A percentile compares a stretch with the other conserved stretches of the same genome.
Evolutionary conservation across 2,888 invertebrate genomes (phyloP).

Genomic region (Hirudinaria manillensis): DNA sequence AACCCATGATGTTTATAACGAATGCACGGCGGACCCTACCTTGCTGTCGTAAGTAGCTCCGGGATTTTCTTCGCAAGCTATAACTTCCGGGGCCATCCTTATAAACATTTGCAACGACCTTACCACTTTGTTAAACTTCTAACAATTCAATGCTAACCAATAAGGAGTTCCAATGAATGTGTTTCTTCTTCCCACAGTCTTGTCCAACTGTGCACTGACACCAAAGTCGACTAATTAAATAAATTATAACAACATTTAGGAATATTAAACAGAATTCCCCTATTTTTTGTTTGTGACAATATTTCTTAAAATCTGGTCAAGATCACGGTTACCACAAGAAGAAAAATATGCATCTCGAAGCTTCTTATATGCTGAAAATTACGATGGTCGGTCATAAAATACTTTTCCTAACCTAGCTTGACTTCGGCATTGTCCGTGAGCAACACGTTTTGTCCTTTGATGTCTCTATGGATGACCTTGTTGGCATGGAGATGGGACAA

Average conservation of each 20-base stretch:
- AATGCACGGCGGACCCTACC: constrained; percentile 41
- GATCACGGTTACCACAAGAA: too few relatives aligned
- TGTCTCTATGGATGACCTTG: constrained; percentile 82
- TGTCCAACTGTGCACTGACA: constrained; percentile 95
- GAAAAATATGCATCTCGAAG: not conserved
- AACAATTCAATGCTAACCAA: constrained; percentile 47
- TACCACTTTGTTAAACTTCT: too few relatives aligned
- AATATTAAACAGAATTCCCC: too few relatives aligned
- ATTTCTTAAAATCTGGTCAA: not conserved
- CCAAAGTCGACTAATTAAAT: constrained; percentile 84
- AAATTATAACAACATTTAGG: too few relatives aligned
- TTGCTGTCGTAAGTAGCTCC: constrained; percentile 98
- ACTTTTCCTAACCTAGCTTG: constrained; percentile 70
- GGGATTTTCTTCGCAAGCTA: constrained; percentile 98
- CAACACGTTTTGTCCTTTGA: constrained; percentile 92
- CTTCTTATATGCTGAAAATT: too few relatives aligned
- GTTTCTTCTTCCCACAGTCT: constrained; percentile 95
- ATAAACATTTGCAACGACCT: not conserved
- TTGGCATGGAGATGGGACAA: constrained; percentile 41
- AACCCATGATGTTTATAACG: not conserved
- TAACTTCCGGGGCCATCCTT: constrained; percentile 94
- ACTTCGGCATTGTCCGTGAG: constrained; percentile 99
- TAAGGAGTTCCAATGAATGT: constrained; percentile 80
- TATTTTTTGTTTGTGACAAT: too few relatives aligned
- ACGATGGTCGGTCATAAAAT: too few relatives aligned